These are phyloP conservation scores for Eupsittula cactorum DNA, from an alignment of 2,113 vertebrate genomes.

Conservation along the genomic window DNA sequence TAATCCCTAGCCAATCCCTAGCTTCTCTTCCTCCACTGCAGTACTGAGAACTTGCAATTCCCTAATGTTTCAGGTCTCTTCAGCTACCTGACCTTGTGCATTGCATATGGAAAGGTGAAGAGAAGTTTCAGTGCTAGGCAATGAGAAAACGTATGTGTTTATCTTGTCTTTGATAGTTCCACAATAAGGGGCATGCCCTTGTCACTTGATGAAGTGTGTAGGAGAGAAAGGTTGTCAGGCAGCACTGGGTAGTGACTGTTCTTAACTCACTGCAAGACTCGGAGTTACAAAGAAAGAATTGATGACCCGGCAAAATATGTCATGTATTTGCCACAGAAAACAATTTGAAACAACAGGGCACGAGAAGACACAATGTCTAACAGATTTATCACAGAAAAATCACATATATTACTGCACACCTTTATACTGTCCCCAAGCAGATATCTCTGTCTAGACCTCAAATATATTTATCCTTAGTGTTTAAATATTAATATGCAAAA, in stretches of 20 bases:
- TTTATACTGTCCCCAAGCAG: neutral
- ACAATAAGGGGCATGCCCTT: neutral
- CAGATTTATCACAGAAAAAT: neutral
- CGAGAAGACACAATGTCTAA: fast-evolving
- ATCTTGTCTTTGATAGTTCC: neutral
- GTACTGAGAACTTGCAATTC: neutral
- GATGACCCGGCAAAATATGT: neutral
- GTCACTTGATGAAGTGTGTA: neutral
- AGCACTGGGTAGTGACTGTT: neutral
- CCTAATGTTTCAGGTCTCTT: neutral
- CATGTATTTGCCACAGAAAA: neutral
- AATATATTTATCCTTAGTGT: neutral
- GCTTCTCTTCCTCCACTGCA: neutral
- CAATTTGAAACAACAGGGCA: neutral
- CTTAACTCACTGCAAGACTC: fast-evolving
- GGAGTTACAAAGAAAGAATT: neutral
- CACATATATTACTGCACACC: neutral
- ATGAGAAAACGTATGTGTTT: neutral
- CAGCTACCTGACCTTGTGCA: neutral
- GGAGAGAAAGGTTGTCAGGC: neutral
- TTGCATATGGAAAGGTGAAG: neutral
- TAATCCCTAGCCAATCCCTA: neutral
- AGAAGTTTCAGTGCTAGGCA: neutral
- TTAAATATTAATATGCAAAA: neutral
- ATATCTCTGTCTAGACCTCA: neutral